A percentile compares a stretch with the other conserved stretches of the same genome.
Conservation (phyloP, 2,113 vertebrate species). For the Pedionomus torquatus region DNA sequence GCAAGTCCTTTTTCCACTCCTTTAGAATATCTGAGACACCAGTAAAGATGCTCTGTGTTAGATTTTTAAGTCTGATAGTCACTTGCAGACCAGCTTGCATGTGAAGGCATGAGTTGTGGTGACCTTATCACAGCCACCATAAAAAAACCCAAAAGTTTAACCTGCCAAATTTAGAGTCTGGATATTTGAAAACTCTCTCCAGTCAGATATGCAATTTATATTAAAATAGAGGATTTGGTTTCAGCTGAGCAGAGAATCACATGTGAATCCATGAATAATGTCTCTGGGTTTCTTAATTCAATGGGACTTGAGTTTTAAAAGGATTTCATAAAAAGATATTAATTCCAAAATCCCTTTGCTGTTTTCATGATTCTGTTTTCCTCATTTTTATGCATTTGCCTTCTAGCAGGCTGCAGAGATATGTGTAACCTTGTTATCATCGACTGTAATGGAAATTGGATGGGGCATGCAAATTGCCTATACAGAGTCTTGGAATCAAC, state of each 20-base stretch:
- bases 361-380: slow-evolving; percentile 8
- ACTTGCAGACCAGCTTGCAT: not conserved
- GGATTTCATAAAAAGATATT: not conserved
- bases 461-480: not conserved
- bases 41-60: not conserved
- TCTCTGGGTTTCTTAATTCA: not conserved
- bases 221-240: not conserved
- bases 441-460: not conserved
- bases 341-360: slow-evolving; percentile 14
- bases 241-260: not conserved
- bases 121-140: not conserved
- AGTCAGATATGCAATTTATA: not conserved
- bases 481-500: not conserved
- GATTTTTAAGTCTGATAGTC: not conserved
- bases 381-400: slow-evolving; percentile 13
- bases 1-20: not conserved
- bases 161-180: not conserved
- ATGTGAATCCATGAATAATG: not conserved
- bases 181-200: not conserved
- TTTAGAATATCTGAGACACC: not conserved
- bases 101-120: not conserved
- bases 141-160: not conserved
- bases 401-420: slow-evolving; percentile 4
- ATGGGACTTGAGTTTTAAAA: not conserved
- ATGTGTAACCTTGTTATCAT: not conserved